Base-by-base conservation (phyloP, 2,113 vertebrate species). In the Paradoxurus hermaphroditus region DNA sequence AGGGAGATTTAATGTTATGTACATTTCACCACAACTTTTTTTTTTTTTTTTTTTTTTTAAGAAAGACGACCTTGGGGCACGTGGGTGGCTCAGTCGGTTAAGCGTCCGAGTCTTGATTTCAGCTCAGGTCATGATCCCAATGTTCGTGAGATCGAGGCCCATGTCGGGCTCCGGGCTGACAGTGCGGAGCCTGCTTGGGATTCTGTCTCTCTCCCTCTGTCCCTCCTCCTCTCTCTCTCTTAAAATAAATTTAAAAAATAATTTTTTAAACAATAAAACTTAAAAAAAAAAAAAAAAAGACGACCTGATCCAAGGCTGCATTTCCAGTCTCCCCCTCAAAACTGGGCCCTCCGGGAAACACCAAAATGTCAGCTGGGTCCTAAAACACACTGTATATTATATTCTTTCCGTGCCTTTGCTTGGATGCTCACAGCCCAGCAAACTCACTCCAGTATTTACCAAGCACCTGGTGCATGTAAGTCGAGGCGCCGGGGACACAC, bases 321-420 rank as follows among this genome's bases (percentile, higher is more conserved):
- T 65, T 86, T 49, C 39, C 72, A 70, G 62, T 41, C 68, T 34
- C 16, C 9, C 15, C 16, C n/a, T 62, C 41, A 34, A 36, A 70
- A 31, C 14, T 0, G 72, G 77, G 41, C 81, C 31, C 51, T 72
- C 53, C 9, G n/a, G 23, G 67, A 36, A 8, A 59, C 29, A 1
- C 16, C 44, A 7, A 4, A 21, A 41, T 3, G 36, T 8, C 68
- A 18, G 19, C 46, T 23, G 53, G 75, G 39, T 29, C 67, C 41
- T 7, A 7, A 73, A 3, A 16, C n/a, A 5, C 68, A 23, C 23
- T 0, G 16, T 1, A 16, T 4, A 1, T 1, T 36, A 16, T 2
- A 62, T 49, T 7, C 4, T 18, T 39, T 31, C 88, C 21, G 18
- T 12, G 39, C 39, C 59, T 46, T 34, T 21, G 90, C 77, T 70